Base-by-base conservation (phyloP, 1,140 invertebrate genomes). In the Lepidurus arcticus region DNA sequence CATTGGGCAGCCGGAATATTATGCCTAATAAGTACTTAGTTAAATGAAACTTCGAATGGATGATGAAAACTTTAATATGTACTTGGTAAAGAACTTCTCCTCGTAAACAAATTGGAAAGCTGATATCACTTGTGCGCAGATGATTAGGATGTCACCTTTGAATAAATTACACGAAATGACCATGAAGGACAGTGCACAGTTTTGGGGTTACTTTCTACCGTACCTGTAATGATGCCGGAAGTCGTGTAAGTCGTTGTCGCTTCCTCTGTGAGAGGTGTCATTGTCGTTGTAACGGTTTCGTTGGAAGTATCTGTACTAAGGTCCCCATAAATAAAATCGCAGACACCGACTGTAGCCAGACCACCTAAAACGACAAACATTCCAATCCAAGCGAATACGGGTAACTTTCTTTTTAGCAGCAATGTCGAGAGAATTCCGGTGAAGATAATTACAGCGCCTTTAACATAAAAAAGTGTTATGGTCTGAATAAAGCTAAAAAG, bases 71-170 rank as follows among this genome's bases (percentile, higher is more conserved):
- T 94, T 92, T 73, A 98, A 93, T 85, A 97, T 92, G 78, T 92
- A 87, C 53, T 91, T 89, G 75, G 88, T 86, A 0, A 98, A 88
- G 87, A 91, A 96, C 86, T 95, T 96, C 85, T 98, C 95, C 86
- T 98, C 96, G 75, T 94, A 90, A 0, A 98, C 94, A 92, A 98
- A 97, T 87, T 98, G 95, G 75, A 90, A 87, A 1, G 95, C 92
- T n/a, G 91, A 91, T 81, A 98, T 90, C 47, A 98, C 90, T 83
- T 96, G 95, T 5, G 96, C 95, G 82, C 93, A 90, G 73, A 98
- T 90, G 81, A 98, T 97, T 2, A 98, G 86, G 43, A 97, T 84
- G 87, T 99, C 95, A 43, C 97, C 96, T 7, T 94, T 95, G 78
- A 97, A n/a, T n/a, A n/a, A 65, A 65, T 21, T 3, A 7, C 4